These are phyloP conservation scores for Gibbula magus DNA, from an alignment of 2,888 invertebrate genomes.

Conservation along the genomic window DNA sequence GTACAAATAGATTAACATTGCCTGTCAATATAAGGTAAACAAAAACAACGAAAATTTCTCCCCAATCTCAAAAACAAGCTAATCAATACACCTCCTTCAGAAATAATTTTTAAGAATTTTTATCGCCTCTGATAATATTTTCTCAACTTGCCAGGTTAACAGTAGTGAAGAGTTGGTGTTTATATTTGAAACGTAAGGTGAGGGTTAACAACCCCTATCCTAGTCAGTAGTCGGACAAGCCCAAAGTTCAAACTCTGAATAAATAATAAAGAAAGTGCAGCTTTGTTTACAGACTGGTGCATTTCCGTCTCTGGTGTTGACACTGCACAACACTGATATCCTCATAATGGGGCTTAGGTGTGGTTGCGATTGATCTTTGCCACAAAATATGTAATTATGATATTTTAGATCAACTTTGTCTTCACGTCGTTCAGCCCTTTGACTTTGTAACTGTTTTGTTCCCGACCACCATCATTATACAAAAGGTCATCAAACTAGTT, in stretches of 20 bases:
- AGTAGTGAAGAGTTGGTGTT: no score
- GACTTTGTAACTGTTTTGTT: not conserved
- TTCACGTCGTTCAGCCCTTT: no score
- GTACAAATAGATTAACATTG: no score
- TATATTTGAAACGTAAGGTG: no score
- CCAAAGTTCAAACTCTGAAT: not conserved
- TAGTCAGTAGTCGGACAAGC: not conserved
- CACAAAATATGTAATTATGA: not conserved
- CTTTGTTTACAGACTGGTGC: not conserved
- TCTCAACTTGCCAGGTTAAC: no score
- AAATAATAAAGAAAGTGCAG: not conserved
- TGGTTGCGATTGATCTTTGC: not conserved
- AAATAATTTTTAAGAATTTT: no score
- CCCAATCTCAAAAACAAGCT: no score
- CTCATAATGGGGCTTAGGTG: not conserved
- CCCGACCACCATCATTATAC: not conserved
- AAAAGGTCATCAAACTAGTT: not conserved
- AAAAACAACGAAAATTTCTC: no score
- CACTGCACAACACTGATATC: not conserved
- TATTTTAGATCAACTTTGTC: not conserved
- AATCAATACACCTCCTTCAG: no score
- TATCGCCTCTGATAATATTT: no score
- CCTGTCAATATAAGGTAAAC: no score
- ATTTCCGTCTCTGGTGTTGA: not conserved
- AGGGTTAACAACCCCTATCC: no score